Evolutionary conservation across 2,888 invertebrate species (phyloP).

Genomic region (Nebria brevicollis): DNA sequence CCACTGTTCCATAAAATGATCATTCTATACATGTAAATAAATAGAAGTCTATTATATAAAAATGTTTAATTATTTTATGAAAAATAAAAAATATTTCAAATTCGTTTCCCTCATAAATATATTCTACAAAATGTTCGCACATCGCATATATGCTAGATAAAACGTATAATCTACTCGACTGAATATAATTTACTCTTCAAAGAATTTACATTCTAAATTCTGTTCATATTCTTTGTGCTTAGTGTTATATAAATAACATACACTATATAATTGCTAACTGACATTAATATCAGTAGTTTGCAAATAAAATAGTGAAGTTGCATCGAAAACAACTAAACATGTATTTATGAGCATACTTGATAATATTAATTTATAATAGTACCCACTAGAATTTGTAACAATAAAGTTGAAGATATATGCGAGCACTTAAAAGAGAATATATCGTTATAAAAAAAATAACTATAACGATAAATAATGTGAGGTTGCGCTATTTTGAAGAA

Average conservation of each 20-base stretch:
- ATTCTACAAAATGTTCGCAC: too few species aligned
- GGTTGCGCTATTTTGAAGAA: slow-evolving; percentile 18
- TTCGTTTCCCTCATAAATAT: too few species aligned
- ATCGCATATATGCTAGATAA: too few species aligned
- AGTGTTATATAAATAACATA: background rate
- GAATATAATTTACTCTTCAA: background rate
- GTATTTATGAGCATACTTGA: background rate
- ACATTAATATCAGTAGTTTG: background rate
- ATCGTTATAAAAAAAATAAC: slow-evolving; percentile 4
- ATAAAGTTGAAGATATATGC: slow-evolving; percentile 11
- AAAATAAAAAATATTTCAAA: too few species aligned
- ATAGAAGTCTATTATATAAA: too few species aligned
- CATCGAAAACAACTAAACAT: background rate
- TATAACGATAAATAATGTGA: slow-evolving; percentile 12
- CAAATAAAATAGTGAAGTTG: background rate
- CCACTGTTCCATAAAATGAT: too few species aligned
- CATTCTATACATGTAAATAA: too few species aligned
- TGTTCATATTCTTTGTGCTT: background rate
- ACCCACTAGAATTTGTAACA: background rate
- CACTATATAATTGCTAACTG: background rate
- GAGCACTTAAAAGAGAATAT: slow-evolving; percentile 1
- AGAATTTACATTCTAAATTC: background rate
- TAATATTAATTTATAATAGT: background rate
- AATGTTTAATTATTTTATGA: too few species aligned
- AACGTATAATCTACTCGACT: background rate